Percentiles rank a stretch among this genome's conserved stretches.
Conservation (phyloP, 1,140 invertebrate species). For the Cardiocondyla obscurior region DNA sequence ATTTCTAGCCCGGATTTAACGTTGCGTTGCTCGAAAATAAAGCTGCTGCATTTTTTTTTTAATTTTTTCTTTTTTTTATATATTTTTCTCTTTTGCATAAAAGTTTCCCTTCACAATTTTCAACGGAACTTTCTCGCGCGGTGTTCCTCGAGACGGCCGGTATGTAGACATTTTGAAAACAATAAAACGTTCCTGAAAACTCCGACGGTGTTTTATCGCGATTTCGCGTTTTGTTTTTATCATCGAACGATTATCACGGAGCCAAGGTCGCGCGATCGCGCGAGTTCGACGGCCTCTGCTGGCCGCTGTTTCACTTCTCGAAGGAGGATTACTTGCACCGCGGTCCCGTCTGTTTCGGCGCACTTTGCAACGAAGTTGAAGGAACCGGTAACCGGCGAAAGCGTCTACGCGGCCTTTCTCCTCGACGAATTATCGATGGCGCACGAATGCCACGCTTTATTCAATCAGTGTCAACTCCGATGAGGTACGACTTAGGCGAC, state of each 20-base stretch:
- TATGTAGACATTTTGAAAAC: not conserved
- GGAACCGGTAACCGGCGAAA: conserved; percentile 54
- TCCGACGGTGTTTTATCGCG: not conserved
- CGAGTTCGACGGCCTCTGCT: conserved; percentile 9
- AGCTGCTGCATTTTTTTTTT: too few relatives aligned
- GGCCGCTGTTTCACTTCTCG: conserved; percentile 43
- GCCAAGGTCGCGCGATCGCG: conserved; percentile 51
- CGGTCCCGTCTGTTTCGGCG: conserved; percentile 14
- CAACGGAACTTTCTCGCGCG: not conserved
- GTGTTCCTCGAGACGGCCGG: too few relatives aligned
- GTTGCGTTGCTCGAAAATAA: not conserved
- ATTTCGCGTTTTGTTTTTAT: conserved; percentile 8
- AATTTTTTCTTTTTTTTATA: too few relatives aligned
- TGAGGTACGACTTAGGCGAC: not conserved
- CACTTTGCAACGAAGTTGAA: conserved; percentile 24
- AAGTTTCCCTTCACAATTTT: not conserved
- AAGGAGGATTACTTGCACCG: conserved; percentile 44
- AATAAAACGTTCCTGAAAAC: not conserved
- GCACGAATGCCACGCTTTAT: conserved; percentile 1
- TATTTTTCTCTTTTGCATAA: too few relatives aligned
- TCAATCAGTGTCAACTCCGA: conserved; percentile 40
- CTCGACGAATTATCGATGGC: conserved; percentile 58
- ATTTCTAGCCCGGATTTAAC: not conserved
- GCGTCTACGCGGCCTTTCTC: conserved; percentile 66
- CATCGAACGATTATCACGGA: conserved; percentile 47